phyloP scores from a whole-genome alignment of 2,113 vertebrate genomes.

The Mesoclemmys tuberculata region DNA sequence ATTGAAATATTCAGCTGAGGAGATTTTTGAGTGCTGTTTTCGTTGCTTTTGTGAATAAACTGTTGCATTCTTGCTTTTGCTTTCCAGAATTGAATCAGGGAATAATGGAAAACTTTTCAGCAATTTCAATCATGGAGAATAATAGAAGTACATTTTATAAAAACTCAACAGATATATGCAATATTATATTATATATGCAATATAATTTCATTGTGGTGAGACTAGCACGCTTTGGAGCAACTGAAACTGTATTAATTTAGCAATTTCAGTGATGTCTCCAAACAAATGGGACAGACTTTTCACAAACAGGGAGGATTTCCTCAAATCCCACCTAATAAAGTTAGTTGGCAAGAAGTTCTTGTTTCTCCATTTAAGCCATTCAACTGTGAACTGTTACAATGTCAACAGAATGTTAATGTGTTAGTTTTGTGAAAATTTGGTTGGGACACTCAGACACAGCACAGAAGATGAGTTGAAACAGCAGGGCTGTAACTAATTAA shows the following conservation, averaged over 20 bases:
- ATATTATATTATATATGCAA: too few species aligned
- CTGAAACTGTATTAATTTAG: neutral
- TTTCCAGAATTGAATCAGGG: neutral
- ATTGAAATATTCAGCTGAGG: neutral
- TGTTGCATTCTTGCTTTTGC: neutral
- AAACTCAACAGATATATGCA: neutral
- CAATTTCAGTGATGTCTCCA: neutral
- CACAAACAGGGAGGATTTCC: neutral
- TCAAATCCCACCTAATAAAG: neutral
- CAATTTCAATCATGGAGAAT: neutral
- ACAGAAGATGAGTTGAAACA: neutral
- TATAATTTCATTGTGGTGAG: neutral
- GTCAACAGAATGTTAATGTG: neutral
- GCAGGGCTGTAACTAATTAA: neutral
- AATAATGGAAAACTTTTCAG: neutral
- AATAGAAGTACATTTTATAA: neutral
- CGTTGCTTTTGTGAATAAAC: neutral
- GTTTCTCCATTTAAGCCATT: neutral
- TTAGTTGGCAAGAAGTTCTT: neutral
- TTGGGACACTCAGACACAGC: neutral
- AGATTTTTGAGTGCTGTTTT: too few species aligned
- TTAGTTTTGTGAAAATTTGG: neutral
- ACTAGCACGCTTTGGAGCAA: neutral
- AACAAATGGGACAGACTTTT: neutral
- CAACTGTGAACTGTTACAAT: neutral